phyloP scores from a whole-genome alignment of 2,113 vertebrate genomes.

The Stegastes partitus region DNA sequence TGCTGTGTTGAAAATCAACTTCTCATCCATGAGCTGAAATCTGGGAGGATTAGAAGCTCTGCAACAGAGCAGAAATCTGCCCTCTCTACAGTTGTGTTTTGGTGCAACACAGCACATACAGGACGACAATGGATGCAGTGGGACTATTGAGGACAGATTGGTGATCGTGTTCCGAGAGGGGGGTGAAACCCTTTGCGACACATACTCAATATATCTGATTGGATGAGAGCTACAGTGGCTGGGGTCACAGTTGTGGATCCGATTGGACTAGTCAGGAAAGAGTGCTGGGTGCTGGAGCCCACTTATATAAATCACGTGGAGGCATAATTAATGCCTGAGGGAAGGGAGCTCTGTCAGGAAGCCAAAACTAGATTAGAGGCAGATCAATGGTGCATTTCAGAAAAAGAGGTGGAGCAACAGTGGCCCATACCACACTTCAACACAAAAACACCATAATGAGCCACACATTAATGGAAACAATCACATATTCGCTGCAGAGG shows the following conservation, averaged over 20 bases:
- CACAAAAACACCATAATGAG: conserved; percentile 43
- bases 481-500: conserved; percentile 2
- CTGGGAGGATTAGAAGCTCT: conserved; percentile 13
- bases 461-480: conserved; percentile 22
- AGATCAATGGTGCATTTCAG: conserved; percentile 77
- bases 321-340: conserved; percentile 87
- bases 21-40: conserved; percentile 16
- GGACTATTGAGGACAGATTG: conserved; percentile 44
- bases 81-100: conserved; percentile 23
- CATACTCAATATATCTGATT: conserved; percentile 83
- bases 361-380: conserved; percentile 79
- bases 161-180: conserved; percentile 33
- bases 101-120: conserved; percentile 1
- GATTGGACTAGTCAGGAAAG: conserved; percentile 77
- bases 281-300: conserved; percentile 58
- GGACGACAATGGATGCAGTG: conserved; percentile 25
- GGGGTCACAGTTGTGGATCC: conserved; percentile 69
- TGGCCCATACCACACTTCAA: conserved; percentile 16
- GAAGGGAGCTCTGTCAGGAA: conserved; percentile 65
- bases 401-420: conserved; percentile 56
- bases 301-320: conserved; percentile 78
- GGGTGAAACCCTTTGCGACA: conserved; percentile 77
- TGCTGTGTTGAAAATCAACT: conserved; percentile 5
- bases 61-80: not conserved
- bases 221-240: conserved; percentile 74